phyloP scores from a whole-genome alignment of 2,113 vertebrate genomes.

The Dermatemys mawii region DNA sequence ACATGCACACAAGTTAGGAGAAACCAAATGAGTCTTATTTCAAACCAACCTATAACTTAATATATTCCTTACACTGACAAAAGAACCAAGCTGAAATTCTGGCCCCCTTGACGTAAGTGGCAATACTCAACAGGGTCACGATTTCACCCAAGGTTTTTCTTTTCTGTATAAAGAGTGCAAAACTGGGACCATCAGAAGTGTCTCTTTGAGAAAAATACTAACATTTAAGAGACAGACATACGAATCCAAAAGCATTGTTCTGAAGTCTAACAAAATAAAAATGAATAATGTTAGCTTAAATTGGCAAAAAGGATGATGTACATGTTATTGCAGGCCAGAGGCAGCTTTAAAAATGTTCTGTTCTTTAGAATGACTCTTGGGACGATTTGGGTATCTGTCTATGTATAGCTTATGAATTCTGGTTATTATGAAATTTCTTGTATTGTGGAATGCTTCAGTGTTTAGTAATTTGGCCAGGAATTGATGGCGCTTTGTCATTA shows the following conservation, averaged over 20 bases:
- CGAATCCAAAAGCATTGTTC: background rate
- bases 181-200: conserved; percentile 53
- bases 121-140: background rate
- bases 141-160: conserved; percentile 22
- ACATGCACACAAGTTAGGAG: background rate
- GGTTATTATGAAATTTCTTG: too few species aligned
- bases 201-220: conserved; percentile 7
- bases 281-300: background rate
- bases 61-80: conserved; percentile 13
- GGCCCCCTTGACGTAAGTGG: background rate
- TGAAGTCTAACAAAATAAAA: conserved; percentile 3
- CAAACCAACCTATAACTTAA: background rate
- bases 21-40: conserved; percentile 24
- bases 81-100: background rate
- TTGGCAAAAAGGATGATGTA: background rate
- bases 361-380: background rate
- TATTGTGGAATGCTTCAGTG: too few species aligned
- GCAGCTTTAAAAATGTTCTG: background rate
- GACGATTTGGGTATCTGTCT: too few species aligned
- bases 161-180: background rate
- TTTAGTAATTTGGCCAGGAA: too few species aligned
- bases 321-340: background rate
- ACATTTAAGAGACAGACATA: background rate
- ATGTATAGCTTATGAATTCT: too few species aligned
- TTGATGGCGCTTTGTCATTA: too few species aligned